Evolutionary conservation across 2,888 invertebrate species (phyloP).

Genomic region (Pocota personata): DNA sequence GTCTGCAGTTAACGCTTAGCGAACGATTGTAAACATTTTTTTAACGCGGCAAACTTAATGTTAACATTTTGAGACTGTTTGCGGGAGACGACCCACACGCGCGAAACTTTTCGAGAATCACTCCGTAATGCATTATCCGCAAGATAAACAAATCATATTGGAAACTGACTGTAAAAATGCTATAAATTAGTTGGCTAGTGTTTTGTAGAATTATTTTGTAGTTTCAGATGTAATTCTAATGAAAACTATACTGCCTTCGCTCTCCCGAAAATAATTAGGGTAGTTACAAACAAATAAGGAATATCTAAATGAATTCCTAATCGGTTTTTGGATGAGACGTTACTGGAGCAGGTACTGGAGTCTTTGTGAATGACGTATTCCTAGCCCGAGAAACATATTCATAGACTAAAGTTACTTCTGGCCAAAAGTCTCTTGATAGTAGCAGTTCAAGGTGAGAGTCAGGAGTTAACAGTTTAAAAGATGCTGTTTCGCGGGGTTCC

Average conservation of each 20-base stretch:
- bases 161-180: background rate
- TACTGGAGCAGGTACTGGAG: too few species aligned
- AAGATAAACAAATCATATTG: background rate
- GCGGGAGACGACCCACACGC: slow-evolving; percentile 46
- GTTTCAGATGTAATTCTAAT: background rate
- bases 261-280: slow-evolving; percentile 51
- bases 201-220: background rate
- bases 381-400: too few species aligned
- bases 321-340: too few species aligned
- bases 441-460: too few species aligned
- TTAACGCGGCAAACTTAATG: slow-evolving; percentile 70
- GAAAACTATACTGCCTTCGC: slow-evolving; percentile 22
- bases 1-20: background rate
- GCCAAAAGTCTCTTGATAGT: too few species aligned
- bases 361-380: too few species aligned
- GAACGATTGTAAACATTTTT: slow-evolving; percentile 14
- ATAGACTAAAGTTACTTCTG: too few species aligned
- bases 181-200: background rate
- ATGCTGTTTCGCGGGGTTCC: too few species aligned
- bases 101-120: background rate
- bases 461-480: too few species aligned
- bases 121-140: background rate
- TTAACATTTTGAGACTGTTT: slow-evolving; percentile 65
- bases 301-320: too few species aligned
- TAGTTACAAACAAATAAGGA: too few species aligned